A percentile compares a stretch with the other conserved stretches of the same genome.
Evolutionary conservation across 2,113 vertebrate species (phyloP).

Genomic region (Malurus melanocephalus): DNA sequence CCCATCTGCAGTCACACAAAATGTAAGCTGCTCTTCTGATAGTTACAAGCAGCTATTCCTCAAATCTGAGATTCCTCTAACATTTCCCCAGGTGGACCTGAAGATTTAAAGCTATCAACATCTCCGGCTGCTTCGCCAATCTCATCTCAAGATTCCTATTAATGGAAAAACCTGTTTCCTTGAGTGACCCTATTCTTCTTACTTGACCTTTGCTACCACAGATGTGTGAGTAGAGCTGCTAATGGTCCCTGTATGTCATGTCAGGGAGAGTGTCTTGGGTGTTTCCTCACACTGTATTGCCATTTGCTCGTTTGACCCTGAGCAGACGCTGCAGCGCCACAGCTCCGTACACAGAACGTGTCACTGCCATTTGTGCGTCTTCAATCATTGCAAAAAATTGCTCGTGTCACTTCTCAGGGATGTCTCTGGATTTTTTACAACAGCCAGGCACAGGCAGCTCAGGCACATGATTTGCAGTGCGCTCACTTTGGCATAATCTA

Average conservation of each 20-base stretch:
- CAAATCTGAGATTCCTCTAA: background rate
- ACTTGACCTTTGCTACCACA: background rate
- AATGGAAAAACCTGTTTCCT: background rate
- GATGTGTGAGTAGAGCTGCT: background rate
- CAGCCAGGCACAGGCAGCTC: background rate
- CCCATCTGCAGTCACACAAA: background rate
- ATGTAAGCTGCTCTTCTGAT: background rate
- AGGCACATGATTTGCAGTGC: background rate
- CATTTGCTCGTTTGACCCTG: background rate
- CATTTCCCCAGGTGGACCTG: background rate
- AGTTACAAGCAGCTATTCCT: background rate
- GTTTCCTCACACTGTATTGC: background rate
- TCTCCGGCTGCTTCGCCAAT: background rate
- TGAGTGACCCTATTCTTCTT: background rate
- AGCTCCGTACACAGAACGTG: rapidly evolving
- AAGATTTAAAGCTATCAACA: background rate
- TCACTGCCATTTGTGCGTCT: background rate
- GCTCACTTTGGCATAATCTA: background rate
- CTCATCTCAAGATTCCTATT: background rate
- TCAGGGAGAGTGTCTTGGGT: background rate
- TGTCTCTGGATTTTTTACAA: background rate
- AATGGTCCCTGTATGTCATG: background rate
- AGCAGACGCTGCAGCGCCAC: background rate
- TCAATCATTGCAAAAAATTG: background rate
- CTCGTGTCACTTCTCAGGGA: background rate